Evolutionary conservation across 1,140 invertebrate genomes (phyloP), one percentile per base, ranked within the genome.

Genomic region (Aphis gossypii): DNA sequence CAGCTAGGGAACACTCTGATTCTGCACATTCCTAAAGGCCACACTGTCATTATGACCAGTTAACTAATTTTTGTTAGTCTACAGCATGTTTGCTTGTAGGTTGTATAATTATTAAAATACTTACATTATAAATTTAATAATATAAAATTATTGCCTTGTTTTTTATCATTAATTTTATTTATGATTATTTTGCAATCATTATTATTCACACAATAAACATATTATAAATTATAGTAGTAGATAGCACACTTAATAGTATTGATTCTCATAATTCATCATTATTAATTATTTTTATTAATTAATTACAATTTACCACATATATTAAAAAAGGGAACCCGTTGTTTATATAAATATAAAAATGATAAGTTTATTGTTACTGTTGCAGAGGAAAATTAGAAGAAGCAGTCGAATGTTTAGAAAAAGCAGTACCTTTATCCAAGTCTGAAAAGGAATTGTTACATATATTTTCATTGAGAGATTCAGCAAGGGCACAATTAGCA

Each of bases 361-460:
- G 11, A 68, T 68, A 76, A 18, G n/a, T 76, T 76, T 76, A 21
- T n/a, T n/a, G 5, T 76, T 18, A 76, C 4, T 94, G 94, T 96
- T 96, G 94, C 95, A 98, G 98, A 94, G 98, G 98, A 86, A 98
- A 99, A 95, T 95, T 99, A 92, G 96, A 97, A 90, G 96, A 97
- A 94, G 98, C 98, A 18, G 96, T 99, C 93, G 96, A 97, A 94
- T 96, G 98, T 38, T 99, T 99, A 95, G 97, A 99, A 94, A 98
- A 98, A 95, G 98, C 98, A n/a, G 97, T 99, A 94, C 96, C 96
- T 88, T 96, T 98, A 92, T 97, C 98, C 46, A 98, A 98, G 95
- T 98, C 97, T 38, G 97, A 97, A 95, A 96, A 97, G 94, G 98
- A 99, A 96, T 96, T 99, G 96, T 97, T 97, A 46, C 98, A 99